Percentiles rank a stretch among this genome's conserved stretches.
These are phyloP conservation scores for Epirrita christyi DNA, from an alignment of 2,888 invertebrate genomes.

Conservation along the genomic window DNA sequence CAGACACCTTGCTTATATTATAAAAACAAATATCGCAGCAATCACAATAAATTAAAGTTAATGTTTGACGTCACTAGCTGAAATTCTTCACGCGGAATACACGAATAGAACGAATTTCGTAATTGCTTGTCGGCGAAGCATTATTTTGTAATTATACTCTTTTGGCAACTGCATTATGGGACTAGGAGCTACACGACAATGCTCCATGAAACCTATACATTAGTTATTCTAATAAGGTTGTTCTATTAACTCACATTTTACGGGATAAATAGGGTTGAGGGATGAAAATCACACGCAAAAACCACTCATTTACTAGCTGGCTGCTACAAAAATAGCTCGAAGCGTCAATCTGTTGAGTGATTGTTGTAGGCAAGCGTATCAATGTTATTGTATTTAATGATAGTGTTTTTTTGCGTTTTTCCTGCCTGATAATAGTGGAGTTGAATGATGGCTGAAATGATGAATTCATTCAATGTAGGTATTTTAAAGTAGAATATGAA, in stretches of 20 bases:
- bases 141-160: slow-evolving; percentile 16
- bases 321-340: slow-evolving; percentile 6
- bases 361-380: slow-evolving; percentile 4
- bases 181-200: background rate
- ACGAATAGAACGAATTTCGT: slow-evolving; percentile 36
- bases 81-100: slow-evolving; percentile 32
- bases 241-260: background rate
- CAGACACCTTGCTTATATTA: slow-evolving; percentile 21
- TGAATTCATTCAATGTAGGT: background rate
- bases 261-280: background rate
- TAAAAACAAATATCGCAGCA: slow-evolving; percentile 35
- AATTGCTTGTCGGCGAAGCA: slow-evolving; percentile 16
- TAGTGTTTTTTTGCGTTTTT: background rate
- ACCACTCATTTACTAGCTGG: slow-evolving; percentile 21
- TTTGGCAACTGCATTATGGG: slow-evolving; percentile 1
- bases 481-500: background rate
- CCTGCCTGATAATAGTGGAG: background rate
- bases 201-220: background rate
- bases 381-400: slow-evolving; percentile 7
- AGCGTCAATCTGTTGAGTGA: background rate
- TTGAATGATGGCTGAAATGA: background rate
- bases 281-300: slow-evolving; percentile 29
- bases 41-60: slow-evolving; percentile 38
- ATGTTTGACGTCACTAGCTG: slow-evolving; percentile 39
- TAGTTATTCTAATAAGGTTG: background rate